These are phyloP conservation scores for Nebria brevicollis DNA, from an alignment of 2,888 invertebrate species.

Conservation along the genomic window DNA sequence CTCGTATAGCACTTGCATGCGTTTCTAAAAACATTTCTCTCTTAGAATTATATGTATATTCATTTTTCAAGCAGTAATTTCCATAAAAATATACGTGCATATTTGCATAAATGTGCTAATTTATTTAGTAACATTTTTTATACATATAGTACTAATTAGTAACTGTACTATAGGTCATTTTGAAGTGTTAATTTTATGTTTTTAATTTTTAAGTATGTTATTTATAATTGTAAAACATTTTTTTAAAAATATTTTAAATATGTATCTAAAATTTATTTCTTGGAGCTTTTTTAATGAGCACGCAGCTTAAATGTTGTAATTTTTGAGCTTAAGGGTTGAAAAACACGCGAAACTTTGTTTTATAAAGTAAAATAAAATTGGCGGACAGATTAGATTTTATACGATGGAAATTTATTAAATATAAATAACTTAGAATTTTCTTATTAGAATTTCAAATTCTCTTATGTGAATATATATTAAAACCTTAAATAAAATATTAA, in stretches of 20 bases:
- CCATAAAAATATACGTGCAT: neutral
- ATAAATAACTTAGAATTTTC: conserved; percentile 23
- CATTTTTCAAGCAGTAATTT: neutral
- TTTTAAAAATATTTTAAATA: neutral
- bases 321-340: conserved; percentile 26
- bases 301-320: conserved; percentile 36
- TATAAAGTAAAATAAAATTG: conserved; percentile 36
- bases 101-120: neutral
- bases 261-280: neutral
- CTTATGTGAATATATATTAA: too few relatives aligned
- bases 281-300: conserved; percentile 5
- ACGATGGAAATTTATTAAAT: conserved; percentile 3
- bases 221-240: neutral
- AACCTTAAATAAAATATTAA: too few relatives aligned
- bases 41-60: too few relatives aligned
- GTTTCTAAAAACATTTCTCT: neutral
- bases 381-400: conserved; percentile 14
- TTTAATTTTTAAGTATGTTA: neutral
- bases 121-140: neutral
- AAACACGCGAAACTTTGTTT: conserved; percentile 36
- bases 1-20: conserved; percentile 4
- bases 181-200: neutral
- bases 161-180: neutral
- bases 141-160: neutral
- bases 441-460: too few relatives aligned